These are phyloP conservation scores for Eidolon dupreanum DNA, from an alignment of 2,797 vertebrate genomes.

Conservation along the genomic window DNA sequence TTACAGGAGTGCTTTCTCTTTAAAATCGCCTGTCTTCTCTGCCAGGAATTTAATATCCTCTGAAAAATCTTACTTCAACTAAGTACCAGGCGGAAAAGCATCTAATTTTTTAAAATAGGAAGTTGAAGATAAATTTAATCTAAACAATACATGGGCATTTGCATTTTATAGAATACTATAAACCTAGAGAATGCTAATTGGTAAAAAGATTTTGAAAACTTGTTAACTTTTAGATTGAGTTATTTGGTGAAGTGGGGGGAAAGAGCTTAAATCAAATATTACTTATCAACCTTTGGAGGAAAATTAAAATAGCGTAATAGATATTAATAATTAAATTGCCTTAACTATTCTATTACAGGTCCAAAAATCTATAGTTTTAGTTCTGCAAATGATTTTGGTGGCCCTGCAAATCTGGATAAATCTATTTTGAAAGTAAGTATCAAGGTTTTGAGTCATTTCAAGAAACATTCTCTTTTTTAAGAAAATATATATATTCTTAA, in stretches of 20 bases:
- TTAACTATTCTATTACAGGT: constrained; percentile 82
- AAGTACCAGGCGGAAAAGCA: background rate
- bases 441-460: constrained; percentile 50
- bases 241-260: background rate
- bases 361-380: constrained; percentile 96
- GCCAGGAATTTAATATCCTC: background rate
- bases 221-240: background rate
- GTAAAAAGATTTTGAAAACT: constrained; percentile 7
- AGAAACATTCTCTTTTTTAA: constrained; percentile 14
- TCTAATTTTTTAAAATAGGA: background rate
- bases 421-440: constrained; percentile 92
- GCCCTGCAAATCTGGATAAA: constrained; percentile 90
- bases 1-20: background rate
- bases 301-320: background rate
- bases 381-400: constrained; percentile 88
- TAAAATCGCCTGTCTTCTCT: background rate
- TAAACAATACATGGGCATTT: background rate
- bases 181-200: background rate
- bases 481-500: background rate
- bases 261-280: background rate
- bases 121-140: background rate
- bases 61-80: background rate
- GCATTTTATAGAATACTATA: background rate
- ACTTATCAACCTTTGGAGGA: background rate
- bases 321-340: constrained; percentile 45